Base-by-base conservation (phyloP, 2,888 invertebrate genomes). In the Neuroscelio doddi region DNA sequence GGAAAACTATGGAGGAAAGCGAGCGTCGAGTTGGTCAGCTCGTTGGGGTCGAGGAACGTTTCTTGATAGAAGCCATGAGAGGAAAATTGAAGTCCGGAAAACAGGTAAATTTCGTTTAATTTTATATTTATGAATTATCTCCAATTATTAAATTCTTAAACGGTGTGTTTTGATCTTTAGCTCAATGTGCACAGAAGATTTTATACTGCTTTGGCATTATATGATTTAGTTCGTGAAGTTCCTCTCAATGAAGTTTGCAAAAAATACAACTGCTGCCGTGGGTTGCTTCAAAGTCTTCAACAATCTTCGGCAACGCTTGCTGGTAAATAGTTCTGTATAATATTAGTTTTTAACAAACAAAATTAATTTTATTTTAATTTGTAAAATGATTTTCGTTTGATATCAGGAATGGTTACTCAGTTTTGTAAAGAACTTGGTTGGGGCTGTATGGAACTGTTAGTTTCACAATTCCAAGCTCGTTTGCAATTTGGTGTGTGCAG, bases 281-380 rank as follows among this genome's bases (percentile, higher is more conserved):
- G 98, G 9, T 90, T 95, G 85, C 86, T 99, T 15, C 98, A 99
- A 86, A 91, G 94, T 56, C 87, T 99, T 21, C 98, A 99, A 85
- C 97, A 97, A 84, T 92, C 94, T 55, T 93, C 98, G 1, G 92
- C 98, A 27, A 96, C 96, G 27, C 98, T 97, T 88, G 97, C 98
- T 52, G 94, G 94, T 93, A 79, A 46, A 24, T 46, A n/a, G 49
- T n/a, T 27, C 15, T 32, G 42, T 44, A 56, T 14, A 45, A 38
- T 50, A 38, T 50, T 42, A 7, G 26, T 50, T 51, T 7, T 10
- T n/a, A 16, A 16, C 15, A 1, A 41, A n/a, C 26, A 27, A 24
- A 17, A 34, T 27, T 52, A 30, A 17, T 5, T 38, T 29, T 5
- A 21, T 42, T 38, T 8, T 29, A 10, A 29, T 34, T 34, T 10